Percentiles rank a stretch among this genome's conserved stretches.
These are phyloP conservation scores for Trogon melanurus DNA, from an alignment of 2,113 vertebrate species.

Conservation along the genomic window DNA sequence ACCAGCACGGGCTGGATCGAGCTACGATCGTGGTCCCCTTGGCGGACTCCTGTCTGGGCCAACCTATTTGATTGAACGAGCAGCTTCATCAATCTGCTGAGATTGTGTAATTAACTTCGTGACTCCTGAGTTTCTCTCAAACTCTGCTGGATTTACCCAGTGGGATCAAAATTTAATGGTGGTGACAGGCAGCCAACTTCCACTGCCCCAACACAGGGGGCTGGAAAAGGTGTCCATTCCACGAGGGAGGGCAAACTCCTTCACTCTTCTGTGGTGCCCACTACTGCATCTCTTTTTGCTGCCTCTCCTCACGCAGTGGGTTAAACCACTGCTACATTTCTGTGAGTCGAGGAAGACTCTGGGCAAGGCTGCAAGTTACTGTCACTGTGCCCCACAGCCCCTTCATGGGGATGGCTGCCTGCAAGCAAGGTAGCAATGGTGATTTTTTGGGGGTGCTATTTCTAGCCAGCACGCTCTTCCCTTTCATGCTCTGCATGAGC, in stretches of 20 bases:
- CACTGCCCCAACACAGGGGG: not conserved
- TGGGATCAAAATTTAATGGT: not conserved
- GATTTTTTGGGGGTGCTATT: not conserved
- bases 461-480: not conserved
- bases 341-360: not conserved
- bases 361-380: not conserved
- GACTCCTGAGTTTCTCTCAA: not conserved
- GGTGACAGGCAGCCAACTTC: not conserved
- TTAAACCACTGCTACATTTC: not conserved
- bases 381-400: accelerated
- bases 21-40: accelerated
- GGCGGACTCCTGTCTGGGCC: no score
- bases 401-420: accelerated
- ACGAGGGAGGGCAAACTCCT: not conserved
- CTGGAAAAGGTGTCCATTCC: not conserved
- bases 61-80: not conserved
- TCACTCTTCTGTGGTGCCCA: not conserved
- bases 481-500: not conserved
- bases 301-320: not conserved
- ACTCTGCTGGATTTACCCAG: not conserved
- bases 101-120: not conserved
- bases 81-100: not conserved
- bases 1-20: not conserved
- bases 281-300: not conserved
- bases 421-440: accelerated